Evolutionary conservation across 2,888 invertebrate genomes (phyloP).

Genomic region (Imbricaverruca yamaguchii): DNA sequence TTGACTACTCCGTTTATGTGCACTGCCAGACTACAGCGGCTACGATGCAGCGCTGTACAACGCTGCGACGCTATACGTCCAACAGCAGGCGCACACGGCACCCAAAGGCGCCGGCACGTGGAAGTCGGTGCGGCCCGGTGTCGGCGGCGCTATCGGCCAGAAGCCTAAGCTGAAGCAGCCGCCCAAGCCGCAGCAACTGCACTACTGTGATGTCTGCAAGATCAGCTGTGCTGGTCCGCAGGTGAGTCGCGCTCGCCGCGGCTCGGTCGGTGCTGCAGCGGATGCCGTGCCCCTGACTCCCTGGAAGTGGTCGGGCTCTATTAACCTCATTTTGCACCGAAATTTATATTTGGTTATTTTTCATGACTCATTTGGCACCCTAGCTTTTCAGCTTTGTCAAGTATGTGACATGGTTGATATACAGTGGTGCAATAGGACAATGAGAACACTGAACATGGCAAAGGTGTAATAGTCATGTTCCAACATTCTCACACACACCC

Average conservation of each 20-base stretch:
- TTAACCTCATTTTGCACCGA: too few species aligned
- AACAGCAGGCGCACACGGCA: constrained; percentile 56
- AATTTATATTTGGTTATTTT: too few species aligned
- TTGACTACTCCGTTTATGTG: too few species aligned
- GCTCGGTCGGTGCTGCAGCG: too few species aligned
- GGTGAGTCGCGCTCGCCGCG: constrained; percentile 42
- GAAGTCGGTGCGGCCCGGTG: constrained; percentile 35
- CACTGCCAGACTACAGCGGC: constrained; percentile 48
- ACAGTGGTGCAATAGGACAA: not conserved
- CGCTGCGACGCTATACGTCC: constrained; percentile 90
- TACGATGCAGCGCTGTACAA: constrained; percentile 94
- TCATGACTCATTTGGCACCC: not conserved
- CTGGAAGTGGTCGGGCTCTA: too few species aligned
- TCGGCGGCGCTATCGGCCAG: constrained; percentile 39
- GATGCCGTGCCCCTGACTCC: too few species aligned
- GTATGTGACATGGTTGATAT: not conserved
- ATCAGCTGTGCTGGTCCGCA: constrained; percentile 94
- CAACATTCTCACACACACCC: not conserved
- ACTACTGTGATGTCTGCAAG: constrained; percentile 98
- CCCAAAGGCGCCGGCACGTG: constrained; percentile 45
- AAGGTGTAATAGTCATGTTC: not conserved
- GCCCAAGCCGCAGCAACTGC: constrained; percentile 61
- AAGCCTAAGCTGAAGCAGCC: constrained; percentile 21
- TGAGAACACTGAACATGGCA: constrained; percentile 1
- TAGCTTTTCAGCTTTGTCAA: not conserved